Conservation (phyloP, 2,888 invertebrate genomes). For the Nasonovia ribisnigri region DNA sequence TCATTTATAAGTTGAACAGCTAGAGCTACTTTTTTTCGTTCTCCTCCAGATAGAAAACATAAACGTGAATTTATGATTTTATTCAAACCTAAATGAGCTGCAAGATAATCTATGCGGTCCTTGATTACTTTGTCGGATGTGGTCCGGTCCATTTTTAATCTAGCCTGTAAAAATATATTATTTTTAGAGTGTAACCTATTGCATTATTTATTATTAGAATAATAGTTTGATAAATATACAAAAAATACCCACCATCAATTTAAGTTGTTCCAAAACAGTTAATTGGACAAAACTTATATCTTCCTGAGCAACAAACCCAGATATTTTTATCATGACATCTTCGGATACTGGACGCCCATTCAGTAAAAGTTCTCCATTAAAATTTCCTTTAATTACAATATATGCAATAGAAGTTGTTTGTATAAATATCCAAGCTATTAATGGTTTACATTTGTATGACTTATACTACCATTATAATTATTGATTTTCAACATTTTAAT, state of each 20-base stretch:
- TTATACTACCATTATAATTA: background rate
- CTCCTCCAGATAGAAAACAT: conserved; percentile 88
- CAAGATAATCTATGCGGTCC: conserved; percentile 70
- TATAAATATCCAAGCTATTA: background rate
- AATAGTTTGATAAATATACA: conserved; percentile 63
- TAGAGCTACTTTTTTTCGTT: conserved; percentile 86
- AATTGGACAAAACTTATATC: conserved; percentile 84
- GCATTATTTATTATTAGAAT: background rate
- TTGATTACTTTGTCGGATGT: conserved; percentile 24
- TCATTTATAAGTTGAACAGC: conserved; percentile 91
- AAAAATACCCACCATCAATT: conserved; percentile 80
- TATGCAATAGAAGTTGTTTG: background rate
- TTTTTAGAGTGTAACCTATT: background rate
- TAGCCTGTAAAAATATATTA: conserved; percentile 73
- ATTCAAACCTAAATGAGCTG: conserved; percentile 77
- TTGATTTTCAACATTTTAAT: background rate
- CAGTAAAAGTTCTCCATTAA: conserved; percentile 79
- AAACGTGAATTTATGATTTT: conserved; percentile 81
- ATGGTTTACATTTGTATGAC: background rate
- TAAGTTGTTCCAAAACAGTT: conserved; percentile 86
- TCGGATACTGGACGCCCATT: conserved; percentile 78
- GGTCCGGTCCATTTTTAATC: conserved; percentile 80
- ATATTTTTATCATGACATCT: conserved; percentile 79
- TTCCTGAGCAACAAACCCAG: conserved; percentile 88
- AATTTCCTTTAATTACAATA: conserved; percentile 71